phyloP scores from a whole-genome alignment of 2,888 invertebrate genomes.

The Drosophila setosimentum region DNA sequence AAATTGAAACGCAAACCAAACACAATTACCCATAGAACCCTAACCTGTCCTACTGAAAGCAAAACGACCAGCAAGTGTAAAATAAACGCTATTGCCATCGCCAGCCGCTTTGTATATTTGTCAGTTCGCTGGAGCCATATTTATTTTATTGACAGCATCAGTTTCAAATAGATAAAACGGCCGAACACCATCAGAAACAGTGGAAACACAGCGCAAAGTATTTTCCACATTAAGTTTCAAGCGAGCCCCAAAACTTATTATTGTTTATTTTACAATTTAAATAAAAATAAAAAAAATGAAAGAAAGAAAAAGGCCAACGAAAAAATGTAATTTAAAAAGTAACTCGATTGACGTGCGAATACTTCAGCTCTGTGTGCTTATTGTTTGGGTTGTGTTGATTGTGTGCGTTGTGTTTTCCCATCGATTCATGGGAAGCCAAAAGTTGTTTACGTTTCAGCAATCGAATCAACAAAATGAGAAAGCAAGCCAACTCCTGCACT shows the following conservation, averaged over 20 bases:
- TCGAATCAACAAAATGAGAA: conserved; percentile 56
- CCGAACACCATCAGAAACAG: conserved; percentile 24
- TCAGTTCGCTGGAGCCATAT: conserved; percentile 46
- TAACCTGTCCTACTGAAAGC: conserved; percentile 33
- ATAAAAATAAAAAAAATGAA: conserved; percentile 13
- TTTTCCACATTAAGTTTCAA: conserved; percentile 32
- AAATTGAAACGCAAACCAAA: conserved; percentile 70
- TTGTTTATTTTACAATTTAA: conserved; percentile 58
- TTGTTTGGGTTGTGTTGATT: conserved; percentile 1
- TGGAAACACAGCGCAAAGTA: conserved; percentile 5
- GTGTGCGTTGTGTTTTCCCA: conserved; percentile 18
- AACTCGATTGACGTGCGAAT: conserved; percentile 71
- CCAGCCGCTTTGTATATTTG: conserved; percentile 22
- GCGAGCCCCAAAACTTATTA: conserved; percentile 21
- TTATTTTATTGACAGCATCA: conserved; percentile 30
- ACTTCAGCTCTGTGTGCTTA: conserved; percentile 2
- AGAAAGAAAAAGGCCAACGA: conserved; percentile 10
- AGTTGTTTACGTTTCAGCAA: conserved; percentile 59
- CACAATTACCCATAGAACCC: conserved; percentile 19
- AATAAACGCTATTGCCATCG: conserved; percentile 20
- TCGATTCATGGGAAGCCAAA: conserved; percentile 50
- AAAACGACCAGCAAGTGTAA: conserved; percentile 56
- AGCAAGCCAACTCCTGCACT: conserved; percentile 29
- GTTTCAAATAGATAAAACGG: conserved; percentile 18
- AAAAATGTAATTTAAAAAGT: conserved; percentile 71